Conservation (phyloP, 2,797 vertebrate genomes). For the Parauchenoglanis ngamensis region DNA sequence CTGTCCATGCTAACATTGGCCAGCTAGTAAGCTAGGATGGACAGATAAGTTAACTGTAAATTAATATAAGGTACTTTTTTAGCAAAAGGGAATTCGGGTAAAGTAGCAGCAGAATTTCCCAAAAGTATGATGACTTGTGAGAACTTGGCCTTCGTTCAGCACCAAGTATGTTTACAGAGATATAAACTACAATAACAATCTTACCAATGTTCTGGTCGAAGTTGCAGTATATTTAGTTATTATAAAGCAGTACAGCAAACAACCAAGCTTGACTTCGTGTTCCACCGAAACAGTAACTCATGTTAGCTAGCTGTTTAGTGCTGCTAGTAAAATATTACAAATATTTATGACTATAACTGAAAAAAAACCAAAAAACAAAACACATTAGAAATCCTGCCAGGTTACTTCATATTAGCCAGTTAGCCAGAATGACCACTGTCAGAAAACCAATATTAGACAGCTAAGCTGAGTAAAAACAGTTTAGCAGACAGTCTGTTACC, state of each 20-base stretch:
- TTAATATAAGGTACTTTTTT: not conserved
- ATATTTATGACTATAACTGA: not conserved
- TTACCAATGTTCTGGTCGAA: not conserved
- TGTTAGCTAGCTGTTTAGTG: too few species aligned
- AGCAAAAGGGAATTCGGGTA: not conserved
- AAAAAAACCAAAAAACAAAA: not conserved
- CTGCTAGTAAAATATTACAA: not conserved
- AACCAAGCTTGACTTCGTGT: too few species aligned
- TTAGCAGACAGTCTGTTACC: too few species aligned
- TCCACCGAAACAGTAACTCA: not conserved
- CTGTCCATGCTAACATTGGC: not conserved
- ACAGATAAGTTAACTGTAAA: not conserved
- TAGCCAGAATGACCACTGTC: not conserved
- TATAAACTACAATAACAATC: not conserved
- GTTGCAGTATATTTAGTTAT: too few species aligned
- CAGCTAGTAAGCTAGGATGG: not conserved
- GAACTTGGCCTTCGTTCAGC: not conserved
- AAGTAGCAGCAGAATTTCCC: too few species aligned
- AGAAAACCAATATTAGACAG: not conserved
- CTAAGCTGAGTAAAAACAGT: too few species aligned
- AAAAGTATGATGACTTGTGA: not conserved
- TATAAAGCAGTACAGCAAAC: too few species aligned
- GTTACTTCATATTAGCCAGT: not conserved
- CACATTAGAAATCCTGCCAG: too few species aligned
- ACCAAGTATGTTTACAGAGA: not conserved